phyloP scores from a whole-genome alignment of 2,888 invertebrate species.

The Ypsolopha sequella region DNA sequence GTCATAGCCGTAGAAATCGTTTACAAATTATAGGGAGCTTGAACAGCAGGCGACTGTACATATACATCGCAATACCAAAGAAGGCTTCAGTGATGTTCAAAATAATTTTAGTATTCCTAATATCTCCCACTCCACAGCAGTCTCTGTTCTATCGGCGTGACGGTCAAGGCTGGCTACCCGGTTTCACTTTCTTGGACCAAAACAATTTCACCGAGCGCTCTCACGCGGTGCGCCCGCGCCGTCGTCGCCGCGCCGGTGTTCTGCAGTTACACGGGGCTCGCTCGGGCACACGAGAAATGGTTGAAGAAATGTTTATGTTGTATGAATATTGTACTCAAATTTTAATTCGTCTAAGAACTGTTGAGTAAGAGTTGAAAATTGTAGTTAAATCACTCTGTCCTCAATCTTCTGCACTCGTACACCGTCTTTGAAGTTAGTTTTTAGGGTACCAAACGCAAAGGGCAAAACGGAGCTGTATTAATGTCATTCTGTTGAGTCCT shows the following conservation, averaged over 20 bases:
- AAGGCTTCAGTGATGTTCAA: background rate
- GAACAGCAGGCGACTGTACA: background rate
- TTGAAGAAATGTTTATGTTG: too few species aligned
- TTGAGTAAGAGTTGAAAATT: too few species aligned
- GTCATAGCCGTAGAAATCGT: too few species aligned
- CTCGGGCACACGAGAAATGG: conserved; percentile 8
- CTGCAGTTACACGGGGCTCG: background rate
- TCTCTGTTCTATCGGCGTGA: conserved; percentile 22
- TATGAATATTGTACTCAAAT: too few species aligned
- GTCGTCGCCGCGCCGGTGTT: background rate
- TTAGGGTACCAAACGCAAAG: too few species aligned
- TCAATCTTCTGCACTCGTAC: too few species aligned
- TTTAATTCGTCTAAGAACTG: too few species aligned
- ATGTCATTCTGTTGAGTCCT: too few species aligned
- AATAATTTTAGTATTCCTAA: background rate
- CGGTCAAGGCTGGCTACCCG: conserved; percentile 54
- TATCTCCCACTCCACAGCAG: conserved; percentile 18
- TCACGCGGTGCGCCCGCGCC: conserved; percentile 23
- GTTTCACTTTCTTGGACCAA: conserved; percentile 61
- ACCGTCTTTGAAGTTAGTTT: too few species aligned
- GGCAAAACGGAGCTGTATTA: too few species aligned
- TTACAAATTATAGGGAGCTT: background rate
- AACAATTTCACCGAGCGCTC: conserved; percentile 53
- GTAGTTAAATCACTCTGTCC: too few species aligned
- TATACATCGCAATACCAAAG: background rate